phyloP scores from a whole-genome alignment of 1,140 invertebrate genomes.

The Sycophaga agraensis region DNA sequence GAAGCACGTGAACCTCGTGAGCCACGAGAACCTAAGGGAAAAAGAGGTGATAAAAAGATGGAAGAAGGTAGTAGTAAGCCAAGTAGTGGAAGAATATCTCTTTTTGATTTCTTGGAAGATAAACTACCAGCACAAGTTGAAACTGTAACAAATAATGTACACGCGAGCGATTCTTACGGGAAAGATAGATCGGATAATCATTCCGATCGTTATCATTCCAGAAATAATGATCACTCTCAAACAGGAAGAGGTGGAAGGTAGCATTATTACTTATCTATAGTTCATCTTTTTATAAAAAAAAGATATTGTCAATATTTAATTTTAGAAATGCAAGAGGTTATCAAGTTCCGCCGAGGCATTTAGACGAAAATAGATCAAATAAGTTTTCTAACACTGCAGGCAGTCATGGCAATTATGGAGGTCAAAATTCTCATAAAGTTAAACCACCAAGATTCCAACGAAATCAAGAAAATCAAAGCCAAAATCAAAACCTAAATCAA shows the following conservation, averaged over 20 bases:
- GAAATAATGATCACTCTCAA: constrained; percentile 35
- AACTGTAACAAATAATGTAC: constrained; percentile 34
- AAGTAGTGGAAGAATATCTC: constrained; percentile 74
- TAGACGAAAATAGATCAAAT: constrained; percentile 40
- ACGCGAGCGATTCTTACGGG: constrained; percentile 31
- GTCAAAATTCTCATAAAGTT: constrained; percentile 37
- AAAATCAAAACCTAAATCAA: constrained; percentile 32
- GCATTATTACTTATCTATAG: background rate
- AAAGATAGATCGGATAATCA: constrained; percentile 40
- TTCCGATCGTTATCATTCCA: constrained; percentile 41
- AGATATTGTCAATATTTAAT: no score
- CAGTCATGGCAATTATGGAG: constrained; percentile 36
- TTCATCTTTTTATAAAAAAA: no score
- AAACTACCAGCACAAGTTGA: constrained; percentile 69
- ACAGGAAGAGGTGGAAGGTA: constrained; percentile 43
- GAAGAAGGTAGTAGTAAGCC: constrained; percentile 67
- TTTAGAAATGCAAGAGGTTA: constrained; percentile 40
- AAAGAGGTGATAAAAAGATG: constrained; percentile 61
- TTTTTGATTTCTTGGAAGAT: constrained; percentile 86
- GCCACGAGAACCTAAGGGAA: constrained; percentile 44
- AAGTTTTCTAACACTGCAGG: constrained; percentile 38
- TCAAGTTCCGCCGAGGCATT: constrained; percentile 45
- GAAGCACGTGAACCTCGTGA: constrained; percentile 41
- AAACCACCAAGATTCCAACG: constrained; percentile 55
- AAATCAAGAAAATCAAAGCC: constrained; percentile 38